Conservation (phyloP, 2,888 invertebrate species). For the Actias luna region DNA sequence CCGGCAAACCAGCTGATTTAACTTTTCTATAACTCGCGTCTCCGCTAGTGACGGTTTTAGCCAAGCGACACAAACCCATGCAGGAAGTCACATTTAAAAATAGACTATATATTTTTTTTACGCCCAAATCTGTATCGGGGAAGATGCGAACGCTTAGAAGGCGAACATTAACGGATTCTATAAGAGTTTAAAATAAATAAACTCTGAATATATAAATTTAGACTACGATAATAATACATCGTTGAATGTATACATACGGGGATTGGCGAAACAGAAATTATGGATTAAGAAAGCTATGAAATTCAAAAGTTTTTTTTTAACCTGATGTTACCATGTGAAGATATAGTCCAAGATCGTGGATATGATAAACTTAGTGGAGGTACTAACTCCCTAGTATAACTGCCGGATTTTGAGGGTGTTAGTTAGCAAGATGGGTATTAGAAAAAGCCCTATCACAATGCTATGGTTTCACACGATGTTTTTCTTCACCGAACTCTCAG, state of each 20-base stretch:
- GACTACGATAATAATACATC: neutral
- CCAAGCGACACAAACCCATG: constrained; percentile 48
- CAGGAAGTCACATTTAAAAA: constrained; percentile 57
- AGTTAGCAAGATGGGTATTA: too few species aligned
- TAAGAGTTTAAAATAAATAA: constrained; percentile 12
- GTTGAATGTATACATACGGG: neutral
- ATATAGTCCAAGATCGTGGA: too few species aligned
- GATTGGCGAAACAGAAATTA: neutral
- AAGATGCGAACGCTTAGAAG: constrained; percentile 24
- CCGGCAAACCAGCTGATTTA: constrained; percentile 23
- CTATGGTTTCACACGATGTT: too few species aligned
- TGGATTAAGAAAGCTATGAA: neutral
- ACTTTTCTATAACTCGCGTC: constrained; percentile 13
- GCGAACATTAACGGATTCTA: constrained; percentile 21
- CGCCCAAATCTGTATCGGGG: constrained; percentile 34
- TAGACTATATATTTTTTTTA: constrained; percentile 26
- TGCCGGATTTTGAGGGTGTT: too few species aligned
- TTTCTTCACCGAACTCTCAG: too few species aligned
- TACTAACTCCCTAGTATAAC: too few species aligned
- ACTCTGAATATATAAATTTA: neutral
- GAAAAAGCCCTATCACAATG: too few species aligned
- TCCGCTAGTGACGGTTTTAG: constrained; percentile 42
- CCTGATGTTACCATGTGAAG: too few species aligned
- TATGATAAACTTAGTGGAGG: too few species aligned
- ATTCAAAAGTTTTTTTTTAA: too few species aligned